A percentile compares a stretch with the other conserved stretches of the same genome.
phyloP scores from a whole-genome alignment of 1,140 invertebrate genomes.

The Diorhabda carinulata region DNA sequence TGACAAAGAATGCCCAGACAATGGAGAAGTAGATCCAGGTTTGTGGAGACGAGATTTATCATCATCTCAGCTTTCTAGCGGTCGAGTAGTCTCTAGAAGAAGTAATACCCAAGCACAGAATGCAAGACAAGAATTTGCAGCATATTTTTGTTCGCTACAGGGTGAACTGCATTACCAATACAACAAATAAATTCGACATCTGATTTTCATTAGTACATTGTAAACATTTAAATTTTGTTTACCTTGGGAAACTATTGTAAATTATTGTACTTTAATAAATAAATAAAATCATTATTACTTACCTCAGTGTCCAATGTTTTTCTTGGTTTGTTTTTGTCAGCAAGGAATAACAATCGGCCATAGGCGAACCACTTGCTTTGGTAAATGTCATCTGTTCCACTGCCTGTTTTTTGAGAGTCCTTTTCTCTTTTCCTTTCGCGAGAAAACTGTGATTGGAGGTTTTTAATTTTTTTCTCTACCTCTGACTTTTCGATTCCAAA shows the following conservation, averaged over 20 bases:
- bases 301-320: slow-evolving; percentile 8
- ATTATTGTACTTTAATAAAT: no score
- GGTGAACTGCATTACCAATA: slow-evolving; percentile 26
- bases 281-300: no score
- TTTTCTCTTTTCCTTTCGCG: slow-evolving; percentile 31
- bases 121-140: no score
- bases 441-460: slow-evolving; percentile 28
- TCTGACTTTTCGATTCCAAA: slow-evolving; percentile 26
- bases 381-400: slow-evolving; percentile 10
- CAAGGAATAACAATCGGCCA: slow-evolving; percentile 22
- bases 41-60: no score
- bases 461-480: slow-evolving; percentile 31
- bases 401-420: slow-evolving; percentile 27
- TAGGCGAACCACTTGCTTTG: slow-evolving; percentile 29
- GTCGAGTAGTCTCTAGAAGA: no score
- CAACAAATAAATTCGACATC: slow-evolving; percentile 11
- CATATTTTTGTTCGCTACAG: slow-evolving; percentile 8
- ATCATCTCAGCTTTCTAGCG: no score
- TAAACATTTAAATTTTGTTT: no score
- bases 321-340: slow-evolving; percentile 17
- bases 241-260: no score
- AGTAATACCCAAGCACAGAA: no score
- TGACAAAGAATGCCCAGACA: no score
- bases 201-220: no score
- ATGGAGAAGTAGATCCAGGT: no score